Evolutionary conservation across 2,888 invertebrate genomes (phyloP).

Genomic region (Ceramica pisi): DNA sequence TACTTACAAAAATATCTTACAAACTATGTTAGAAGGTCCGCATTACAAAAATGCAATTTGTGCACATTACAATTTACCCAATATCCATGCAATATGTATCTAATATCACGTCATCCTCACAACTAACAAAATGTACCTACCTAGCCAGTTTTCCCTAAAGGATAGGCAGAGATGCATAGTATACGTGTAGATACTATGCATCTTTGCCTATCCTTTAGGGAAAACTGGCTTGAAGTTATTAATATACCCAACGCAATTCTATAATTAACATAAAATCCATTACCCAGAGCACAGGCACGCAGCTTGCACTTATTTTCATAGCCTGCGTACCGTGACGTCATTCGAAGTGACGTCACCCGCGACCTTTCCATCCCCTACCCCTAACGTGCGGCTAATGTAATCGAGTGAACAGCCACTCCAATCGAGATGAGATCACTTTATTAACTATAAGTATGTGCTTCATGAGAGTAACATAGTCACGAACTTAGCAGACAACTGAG

Average conservation of each 20-base stretch:
- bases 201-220: too few species aligned
- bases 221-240: background rate
- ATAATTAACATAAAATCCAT: constrained; percentile 6
- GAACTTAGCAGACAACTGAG: too few species aligned
- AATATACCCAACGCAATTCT: background rate
- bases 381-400: constrained; percentile 18
- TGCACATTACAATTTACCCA: too few species aligned
- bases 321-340: constrained; percentile 20
- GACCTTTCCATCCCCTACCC: constrained; percentile 35
- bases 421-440: constrained; percentile 36
- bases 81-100: too few species aligned
- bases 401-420: constrained; percentile 29
- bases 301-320: constrained; percentile 17
- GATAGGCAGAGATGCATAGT: too few species aligned
- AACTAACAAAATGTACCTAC: too few species aligned
- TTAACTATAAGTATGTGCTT: constrained; percentile 19
- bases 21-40: too few species aligned
- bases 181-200: too few species aligned
- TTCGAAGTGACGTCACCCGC: constrained; percentile 44
- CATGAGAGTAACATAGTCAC: too few species aligned
- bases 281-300: constrained; percentile 3
- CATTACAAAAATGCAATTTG: too few species aligned
- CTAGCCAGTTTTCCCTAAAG: background rate
- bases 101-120: too few species aligned
- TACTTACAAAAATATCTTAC: too few species aligned